Conservation (phyloP, 2,797 vertebrate species). For the Pipistrellus nathusii region DNA sequence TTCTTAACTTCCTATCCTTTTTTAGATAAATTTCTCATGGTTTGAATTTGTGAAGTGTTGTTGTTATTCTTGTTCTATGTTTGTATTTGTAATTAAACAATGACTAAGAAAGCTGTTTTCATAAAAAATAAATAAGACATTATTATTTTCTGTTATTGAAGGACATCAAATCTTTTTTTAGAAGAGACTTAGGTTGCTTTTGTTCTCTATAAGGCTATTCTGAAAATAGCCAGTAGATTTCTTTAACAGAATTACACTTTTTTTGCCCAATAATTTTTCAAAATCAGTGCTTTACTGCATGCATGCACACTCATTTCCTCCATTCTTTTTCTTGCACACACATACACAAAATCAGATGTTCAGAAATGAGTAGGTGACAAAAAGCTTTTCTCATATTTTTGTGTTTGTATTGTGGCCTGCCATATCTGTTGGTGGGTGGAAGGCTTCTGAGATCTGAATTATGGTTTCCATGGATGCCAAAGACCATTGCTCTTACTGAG, state of each 20-base stretch:
- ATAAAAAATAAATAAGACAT: neutral
- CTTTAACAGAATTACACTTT: neutral
- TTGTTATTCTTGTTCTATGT: neutral
- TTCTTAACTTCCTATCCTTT: neutral
- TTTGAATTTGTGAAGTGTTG: neutral
- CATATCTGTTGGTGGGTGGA: neutral
- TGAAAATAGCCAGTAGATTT: neutral
- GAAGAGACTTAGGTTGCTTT: neutral
- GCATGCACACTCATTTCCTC: neutral
- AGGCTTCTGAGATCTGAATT: neutral
- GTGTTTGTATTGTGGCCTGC: neutral
- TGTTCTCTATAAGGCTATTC: neutral
- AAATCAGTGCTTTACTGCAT: neutral
- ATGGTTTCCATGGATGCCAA: neutral
- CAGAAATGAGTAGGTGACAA: neutral
- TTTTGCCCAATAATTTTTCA: neutral
- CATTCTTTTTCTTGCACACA: neutral
- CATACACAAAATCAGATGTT: neutral
- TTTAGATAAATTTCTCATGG: neutral
- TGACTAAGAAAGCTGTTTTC: neutral
- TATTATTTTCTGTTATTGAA: conserved; percentile 11
- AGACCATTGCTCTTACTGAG: neutral
- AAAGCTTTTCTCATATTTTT: neutral
- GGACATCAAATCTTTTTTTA: neutral
- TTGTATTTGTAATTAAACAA: neutral